These are phyloP conservation scores for Leucoraja erinaceus DNA, from an alignment of 2,113 vertebrate species.

Conservation along the genomic window DNA sequence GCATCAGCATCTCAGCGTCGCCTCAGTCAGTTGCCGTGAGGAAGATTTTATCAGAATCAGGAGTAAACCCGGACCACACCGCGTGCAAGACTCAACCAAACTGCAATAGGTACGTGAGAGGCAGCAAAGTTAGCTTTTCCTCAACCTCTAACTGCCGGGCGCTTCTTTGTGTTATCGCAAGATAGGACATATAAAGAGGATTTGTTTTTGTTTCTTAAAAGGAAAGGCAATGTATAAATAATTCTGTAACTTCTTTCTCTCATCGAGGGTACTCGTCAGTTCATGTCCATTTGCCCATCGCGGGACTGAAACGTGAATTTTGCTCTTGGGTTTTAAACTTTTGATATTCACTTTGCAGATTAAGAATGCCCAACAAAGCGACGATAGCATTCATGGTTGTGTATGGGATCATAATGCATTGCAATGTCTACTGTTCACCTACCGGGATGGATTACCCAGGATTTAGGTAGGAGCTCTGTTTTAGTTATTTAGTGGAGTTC, in stretches of 20 bases:
- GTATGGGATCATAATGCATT: constrained; percentile 88
- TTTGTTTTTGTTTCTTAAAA: neutral
- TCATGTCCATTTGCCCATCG: neutral
- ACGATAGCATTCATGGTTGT: constrained; percentile 74
- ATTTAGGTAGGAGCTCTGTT: constrained; percentile 68
- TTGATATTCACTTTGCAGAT: constrained; percentile 57
- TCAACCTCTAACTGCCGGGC: neutral
- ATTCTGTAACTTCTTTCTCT: constrained; percentile 19
- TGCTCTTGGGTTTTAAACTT: constrained; percentile 27
- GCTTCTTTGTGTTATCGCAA: neutral
- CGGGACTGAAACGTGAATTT: neutral
- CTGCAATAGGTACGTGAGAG: constrained; percentile 32
- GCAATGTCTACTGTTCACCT: constrained; percentile 81
- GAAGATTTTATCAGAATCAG: constrained; percentile 57
- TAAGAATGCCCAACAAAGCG: constrained; percentile 84
- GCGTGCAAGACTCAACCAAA: constrained; percentile 51
- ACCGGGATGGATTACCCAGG: constrained; percentile 78
- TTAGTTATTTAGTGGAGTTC: neutral
- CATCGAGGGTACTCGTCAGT: neutral
- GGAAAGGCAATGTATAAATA: neutral
- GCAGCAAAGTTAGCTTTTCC: constrained; percentile 18
- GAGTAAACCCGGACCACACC: constrained; percentile 46
- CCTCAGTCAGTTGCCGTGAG: constrained; percentile 64
- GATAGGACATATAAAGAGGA: neutral
- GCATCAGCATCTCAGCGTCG: constrained; percentile 64